Base-by-base conservation (phyloP, 1,140 invertebrate species). In the Hetaerina americana region DNA sequence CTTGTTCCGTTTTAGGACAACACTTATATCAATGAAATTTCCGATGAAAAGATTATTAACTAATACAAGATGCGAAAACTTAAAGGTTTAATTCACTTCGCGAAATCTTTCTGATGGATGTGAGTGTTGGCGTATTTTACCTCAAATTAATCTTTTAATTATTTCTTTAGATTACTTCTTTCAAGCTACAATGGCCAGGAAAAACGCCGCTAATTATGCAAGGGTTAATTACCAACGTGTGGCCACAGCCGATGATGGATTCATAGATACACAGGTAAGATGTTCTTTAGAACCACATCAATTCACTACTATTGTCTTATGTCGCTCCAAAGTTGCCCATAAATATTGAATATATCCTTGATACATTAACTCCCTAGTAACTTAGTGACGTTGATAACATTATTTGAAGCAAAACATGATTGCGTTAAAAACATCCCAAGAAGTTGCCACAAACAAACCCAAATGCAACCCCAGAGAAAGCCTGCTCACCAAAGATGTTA, bases 151-250 rank as follows among this genome's bases (percentile, higher is more conserved):
- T n/a, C n/a, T 10, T n/a, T 57, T 40, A 57, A 57, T 73, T 73
- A n/a, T 75, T 70, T 73, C 82, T 81, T 15, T 76, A 87, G 86
- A 85, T 75, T 82, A 82, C 75, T 77, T 84, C 73, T 77, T 82
- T 73, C 81, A 81, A 71, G 75, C 84, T 74, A 84, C 83, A 75
- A 87, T 88, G 86, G 87, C 86, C 15, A 82, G 86, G 75, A 84
- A 86, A 66, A 79, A 84, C 71, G 80, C 81, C 71, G 81, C 77
- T 74, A 80, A 83, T 81, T 84, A 81, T 71, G 80, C 84, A 77
- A 83, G 85, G 77, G 86, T 87, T 80, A 87, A 86, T 77, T 92
- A 92, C 76, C 85, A 87, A 57, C 85, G 87, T 75, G 80, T 92
- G 18, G 84, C 84, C 1, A 85, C 86, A 78, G 85, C 85, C 68